Evolutionary conservation across 2,888 invertebrate species (phyloP).

Genomic region (Agrotis exclamationis): DNA sequence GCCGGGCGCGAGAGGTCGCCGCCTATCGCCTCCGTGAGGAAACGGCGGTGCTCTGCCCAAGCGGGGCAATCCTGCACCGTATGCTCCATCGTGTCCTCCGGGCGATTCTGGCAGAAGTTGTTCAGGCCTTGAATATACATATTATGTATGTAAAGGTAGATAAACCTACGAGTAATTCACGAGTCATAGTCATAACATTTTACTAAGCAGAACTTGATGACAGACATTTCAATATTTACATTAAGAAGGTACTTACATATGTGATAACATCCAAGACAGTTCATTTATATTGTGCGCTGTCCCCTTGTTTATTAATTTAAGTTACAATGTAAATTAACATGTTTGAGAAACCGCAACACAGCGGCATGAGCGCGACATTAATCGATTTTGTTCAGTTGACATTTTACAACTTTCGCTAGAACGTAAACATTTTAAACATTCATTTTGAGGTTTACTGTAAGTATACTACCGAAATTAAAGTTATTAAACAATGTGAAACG

Average conservation of each 20-base stretch:
- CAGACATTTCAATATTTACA: constrained; percentile 1
- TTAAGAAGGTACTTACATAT: background rate
- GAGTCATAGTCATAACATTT: constrained; percentile 2
- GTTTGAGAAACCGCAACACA: constrained; percentile 23
- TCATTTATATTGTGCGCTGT: background rate
- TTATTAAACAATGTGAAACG: constrained; percentile 7
- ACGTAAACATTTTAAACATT: constrained; percentile 26
- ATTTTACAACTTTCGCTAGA: constrained; percentile 49
- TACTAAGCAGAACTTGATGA: constrained; percentile 6
- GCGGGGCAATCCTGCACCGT: no score
- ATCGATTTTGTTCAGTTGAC: constrained; percentile 49
- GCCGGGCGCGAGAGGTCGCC: no score
- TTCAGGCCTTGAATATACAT: no score
- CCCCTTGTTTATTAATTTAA: constrained; percentile 11
- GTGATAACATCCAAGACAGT: background rate
- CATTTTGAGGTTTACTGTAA: constrained; percentile 29
- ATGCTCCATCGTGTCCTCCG: no score
- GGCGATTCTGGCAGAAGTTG: no score
- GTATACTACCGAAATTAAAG: background rate
- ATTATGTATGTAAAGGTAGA: background rate
- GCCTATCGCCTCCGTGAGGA: no score
- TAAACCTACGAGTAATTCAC: background rate
- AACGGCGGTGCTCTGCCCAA: no score
- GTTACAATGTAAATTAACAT: constrained; percentile 17
- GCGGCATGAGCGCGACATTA: constrained; percentile 20